Evolutionary conservation across 2,888 invertebrate genomes (phyloP), one percentile per base, ranked within the genome.

Genomic region (Drosophila antonietae): DNA sequence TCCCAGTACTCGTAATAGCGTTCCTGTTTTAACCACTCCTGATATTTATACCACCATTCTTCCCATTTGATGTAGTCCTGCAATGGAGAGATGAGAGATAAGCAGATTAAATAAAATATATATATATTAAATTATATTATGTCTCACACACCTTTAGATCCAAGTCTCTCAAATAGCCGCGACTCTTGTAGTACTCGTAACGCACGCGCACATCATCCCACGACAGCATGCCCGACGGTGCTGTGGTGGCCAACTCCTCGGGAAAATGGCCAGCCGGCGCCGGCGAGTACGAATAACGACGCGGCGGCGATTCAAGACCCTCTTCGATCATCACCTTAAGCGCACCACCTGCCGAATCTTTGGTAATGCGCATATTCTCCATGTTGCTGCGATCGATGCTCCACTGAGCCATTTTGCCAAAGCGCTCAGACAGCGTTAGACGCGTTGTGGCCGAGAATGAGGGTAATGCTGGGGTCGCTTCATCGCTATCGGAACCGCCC

Each of bases 371-470:
- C 96, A 97, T 97, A 90, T 97, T 97, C 92, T 97, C 97, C 91
- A 97, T 95, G 59, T 97, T 96, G 18, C 94, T 95, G 14, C 97
- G 94, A 92, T 97, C 97, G 4, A 96, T 96, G 72, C 96, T 96
- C 97, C 97, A 97, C 90, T 97, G 97, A 28, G 97, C 97, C 95
- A 97, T 97, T 94, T 97, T 97, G 75, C 97, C 97, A 93, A 97
- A 97, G 28, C 96, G 94, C 93, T 97, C 97, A 0, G 97, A 97
- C 15, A 97, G 93, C 0, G 97, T 97, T 89, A 97, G 93, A 68
- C 95, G 92, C 43, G 94, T 94, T 2, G 94, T 94, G 6, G 94
- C 94, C 31, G 94, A 95, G 57, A 95, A 95, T 28, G 95, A 95
- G 0, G 95, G 95, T 44, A 94, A 91, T 6, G 95, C 94, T 56